These are phyloP conservation scores for Aphodius granarius DNA, from an alignment of 2,888 invertebrate genomes.

Conservation along the genomic window DNA sequence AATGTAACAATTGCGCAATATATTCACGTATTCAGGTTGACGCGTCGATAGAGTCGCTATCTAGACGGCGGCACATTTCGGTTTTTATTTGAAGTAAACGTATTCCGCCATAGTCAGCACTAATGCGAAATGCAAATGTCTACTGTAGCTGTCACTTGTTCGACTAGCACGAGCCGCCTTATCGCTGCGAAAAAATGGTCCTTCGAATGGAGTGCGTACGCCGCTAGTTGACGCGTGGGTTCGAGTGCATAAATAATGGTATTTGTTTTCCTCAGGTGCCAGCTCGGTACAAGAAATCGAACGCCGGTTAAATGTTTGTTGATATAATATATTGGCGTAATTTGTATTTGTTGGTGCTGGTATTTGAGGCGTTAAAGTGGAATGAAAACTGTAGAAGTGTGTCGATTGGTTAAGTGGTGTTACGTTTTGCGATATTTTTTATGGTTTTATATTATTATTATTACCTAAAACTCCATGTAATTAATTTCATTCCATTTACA, in stretches of 20 bases:
- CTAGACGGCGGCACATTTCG: slow-evolving; percentile 8
- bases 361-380: neutral
- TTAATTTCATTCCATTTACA: too few species aligned
- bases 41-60: too few species aligned
- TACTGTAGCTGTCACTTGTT: slow-evolving; percentile 5
- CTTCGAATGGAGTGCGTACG: neutral
- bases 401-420: too few species aligned
- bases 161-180: neutral
- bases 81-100: slow-evolving; percentile 4
- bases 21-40: neutral
- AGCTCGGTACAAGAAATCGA: slow-evolving; percentile 2
- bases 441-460: too few species aligned
- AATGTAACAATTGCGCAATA: neutral
- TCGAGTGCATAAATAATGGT: slow-evolving; percentile 7
- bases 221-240: neutral
- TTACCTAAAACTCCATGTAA: too few species aligned
- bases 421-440: too few species aligned
- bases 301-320: neutral
- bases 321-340: neutral
- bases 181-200: neutral
- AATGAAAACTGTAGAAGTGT: neutral
- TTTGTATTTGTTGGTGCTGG: neutral
- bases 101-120: neutral
- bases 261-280: slow-evolving; percentile 7
- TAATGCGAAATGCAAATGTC: slow-evolving; percentile 13